Conservation (phyloP, 2,113 vertebrate genomes). For the Lichenostomus cassidix region DNA sequence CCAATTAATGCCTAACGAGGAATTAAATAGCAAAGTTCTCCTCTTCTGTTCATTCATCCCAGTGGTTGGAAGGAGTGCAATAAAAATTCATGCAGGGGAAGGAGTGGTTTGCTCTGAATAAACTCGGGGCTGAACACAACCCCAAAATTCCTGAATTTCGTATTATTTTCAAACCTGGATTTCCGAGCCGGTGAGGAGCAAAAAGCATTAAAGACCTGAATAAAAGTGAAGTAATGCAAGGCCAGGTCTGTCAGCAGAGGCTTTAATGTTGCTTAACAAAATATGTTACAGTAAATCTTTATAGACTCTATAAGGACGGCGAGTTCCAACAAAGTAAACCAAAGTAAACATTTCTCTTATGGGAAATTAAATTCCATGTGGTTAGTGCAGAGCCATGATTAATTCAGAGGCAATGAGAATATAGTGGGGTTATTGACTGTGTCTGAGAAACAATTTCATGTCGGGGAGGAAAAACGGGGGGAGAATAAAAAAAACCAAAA, state of each 20-base stretch:
- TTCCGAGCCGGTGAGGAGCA: neutral
- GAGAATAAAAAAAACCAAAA: too few species aligned
- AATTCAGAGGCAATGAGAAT: constrained; percentile 77
- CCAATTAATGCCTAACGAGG: neutral
- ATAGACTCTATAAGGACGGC: constrained; percentile 69
- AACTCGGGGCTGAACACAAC: neutral
- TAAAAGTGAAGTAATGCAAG: constrained; percentile 45
- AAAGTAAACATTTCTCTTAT: constrained; percentile 79
- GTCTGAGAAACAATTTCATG: constrained; percentile 71
- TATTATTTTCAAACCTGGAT: neutral
- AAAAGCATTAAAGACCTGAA: constrained; percentile 40
- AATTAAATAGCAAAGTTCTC: neutral
- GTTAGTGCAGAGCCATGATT: constrained; percentile 76
- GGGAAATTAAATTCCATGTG: constrained; percentile 82
- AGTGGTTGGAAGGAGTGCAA: neutral
- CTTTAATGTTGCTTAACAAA: constrained; percentile 74
- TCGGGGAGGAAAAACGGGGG: neutral
- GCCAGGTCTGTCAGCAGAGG: constrained; percentile 60
- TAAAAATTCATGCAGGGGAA: neutral
- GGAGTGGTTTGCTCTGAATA: neutral
- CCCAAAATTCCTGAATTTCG: neutral
- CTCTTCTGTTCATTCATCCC: neutral
- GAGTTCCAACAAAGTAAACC: constrained; percentile 79
- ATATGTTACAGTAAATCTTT: constrained; percentile 78
- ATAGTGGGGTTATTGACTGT: constrained; percentile 73